Percentiles rank a stretch among this genome's conserved stretches.
phyloP scores from a whole-genome alignment of 2,888 invertebrate genomes.

The Hirtodrosophila confusa region DNA sequence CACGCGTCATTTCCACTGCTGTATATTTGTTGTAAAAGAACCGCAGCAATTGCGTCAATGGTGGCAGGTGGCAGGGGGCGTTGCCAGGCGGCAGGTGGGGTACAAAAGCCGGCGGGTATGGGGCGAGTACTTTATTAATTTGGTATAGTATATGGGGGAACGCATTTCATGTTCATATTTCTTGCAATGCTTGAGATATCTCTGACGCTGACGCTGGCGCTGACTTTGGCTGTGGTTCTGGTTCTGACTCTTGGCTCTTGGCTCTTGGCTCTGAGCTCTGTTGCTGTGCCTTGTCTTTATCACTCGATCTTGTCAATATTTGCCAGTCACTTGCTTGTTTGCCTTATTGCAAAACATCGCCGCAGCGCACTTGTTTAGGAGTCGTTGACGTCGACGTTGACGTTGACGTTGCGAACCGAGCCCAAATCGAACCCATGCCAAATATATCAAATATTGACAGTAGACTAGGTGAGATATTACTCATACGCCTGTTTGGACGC shows the following conservation, averaged over 20 bases:
- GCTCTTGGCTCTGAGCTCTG: not conserved
- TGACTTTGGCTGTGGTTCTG: too few relatives aligned
- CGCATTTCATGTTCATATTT: slow-evolving; percentile 2
- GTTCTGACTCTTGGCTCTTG: too few relatives aligned
- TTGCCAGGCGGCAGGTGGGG: slow-evolving; percentile 9
- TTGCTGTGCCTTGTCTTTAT: slow-evolving; percentile 38
- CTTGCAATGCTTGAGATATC: slow-evolving; percentile 1
- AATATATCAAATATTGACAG: slow-evolving; percentile 33
- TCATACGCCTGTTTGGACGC: slow-evolving; percentile 68
- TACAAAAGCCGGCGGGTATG: slow-evolving; percentile 2
- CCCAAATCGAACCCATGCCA: slow-evolving; percentile 10
- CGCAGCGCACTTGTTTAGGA: slow-evolving; percentile 62
- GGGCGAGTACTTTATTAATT: slow-evolving; percentile 45
- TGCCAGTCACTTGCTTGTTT: slow-evolving; percentile 73
- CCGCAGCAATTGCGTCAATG: slow-evolving; percentile 65
- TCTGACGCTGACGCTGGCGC: too few relatives aligned
- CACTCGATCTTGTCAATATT: slow-evolving; percentile 72
- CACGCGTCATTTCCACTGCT: slow-evolving; percentile 72
- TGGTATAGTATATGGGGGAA: slow-evolving; percentile 9
- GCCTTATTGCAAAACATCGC: slow-evolving; percentile 54
- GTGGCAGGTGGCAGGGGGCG: slow-evolving; percentile 14
- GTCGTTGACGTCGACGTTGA: slow-evolving; percentile 61
- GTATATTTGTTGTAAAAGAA: slow-evolving; percentile 47
- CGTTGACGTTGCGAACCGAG: slow-evolving; percentile 18
- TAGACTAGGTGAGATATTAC: slow-evolving; percentile 67